These are phyloP conservation scores for Ryuthela nishihirai DNA, from an alignment of 2,888 invertebrate species.

Conservation along the genomic window DNA sequence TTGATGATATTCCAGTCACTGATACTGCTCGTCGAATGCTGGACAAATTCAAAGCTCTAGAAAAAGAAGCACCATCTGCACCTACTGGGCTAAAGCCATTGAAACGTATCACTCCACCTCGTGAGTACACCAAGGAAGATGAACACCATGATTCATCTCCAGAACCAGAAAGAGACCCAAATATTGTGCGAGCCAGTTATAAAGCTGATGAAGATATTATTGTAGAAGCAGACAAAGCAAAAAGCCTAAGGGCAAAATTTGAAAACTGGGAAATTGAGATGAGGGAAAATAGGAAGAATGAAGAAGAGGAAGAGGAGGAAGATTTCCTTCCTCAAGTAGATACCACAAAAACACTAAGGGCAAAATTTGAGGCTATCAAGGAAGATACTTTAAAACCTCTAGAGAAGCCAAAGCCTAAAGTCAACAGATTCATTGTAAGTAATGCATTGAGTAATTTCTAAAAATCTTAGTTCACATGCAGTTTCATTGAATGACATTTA, in stretches of 20 bases:
- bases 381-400: slow-evolving; percentile 53
- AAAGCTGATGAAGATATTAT: slow-evolving; percentile 66
- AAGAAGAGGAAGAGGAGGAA: slow-evolving; percentile 46
- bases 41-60: slow-evolving; percentile 82
- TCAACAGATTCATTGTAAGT: slow-evolving; percentile 90
- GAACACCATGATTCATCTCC: slow-evolving; percentile 35
- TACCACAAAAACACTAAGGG: slow-evolving; percentile 74
- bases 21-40: slow-evolving; percentile 84
- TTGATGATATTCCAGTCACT: slow-evolving; percentile 58
- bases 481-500: too few species aligned
- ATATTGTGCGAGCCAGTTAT: slow-evolving; percentile 44
- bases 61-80: slow-evolving; percentile 59
- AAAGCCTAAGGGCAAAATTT: slow-evolving; percentile 78
- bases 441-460: background rate
- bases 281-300: slow-evolving; percentile 41
- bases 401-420: slow-evolving; percentile 60
- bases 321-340: slow-evolving; percentile 57
- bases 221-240: slow-evolving; percentile 70
- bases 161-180: slow-evolving; percentile 44
- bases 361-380: slow-evolving; percentile 81
- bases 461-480: background rate
- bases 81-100: slow-evolving; percentile 66
- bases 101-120: slow-evolving; percentile 85
- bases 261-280: slow-evolving; percentile 65
- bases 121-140: slow-evolving; percentile 58